Base-by-base conservation (phyloP, 2,888 invertebrate species). In the Andrena flavipes region DNA sequence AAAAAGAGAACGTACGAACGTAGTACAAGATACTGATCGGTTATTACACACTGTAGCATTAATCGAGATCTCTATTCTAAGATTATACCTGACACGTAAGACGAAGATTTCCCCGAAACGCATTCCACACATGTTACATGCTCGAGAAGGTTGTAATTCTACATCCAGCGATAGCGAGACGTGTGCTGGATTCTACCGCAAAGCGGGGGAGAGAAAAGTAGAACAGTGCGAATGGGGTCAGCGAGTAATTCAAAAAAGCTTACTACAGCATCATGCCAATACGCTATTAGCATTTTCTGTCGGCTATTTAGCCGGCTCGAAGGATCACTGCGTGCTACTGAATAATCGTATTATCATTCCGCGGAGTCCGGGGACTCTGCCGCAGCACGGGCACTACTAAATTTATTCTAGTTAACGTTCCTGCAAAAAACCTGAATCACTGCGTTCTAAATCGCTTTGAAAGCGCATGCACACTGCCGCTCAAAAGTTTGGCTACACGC, bases 241-340 rank as follows among this genome's bases (percentile, higher is more conserved):
- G 65, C 65, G 65, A 60, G 78, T 79, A 80, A 84, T 87, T 85
- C 77, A 72, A 78, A 85, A 42, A 85, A 85, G 87, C 87, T 87
- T 68, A 71, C 68, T 42, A 72, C 74, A 67, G 73, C 78, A 64
- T 13, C 29, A 71, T 63, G 77, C 84, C 79, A 65, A 84, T 84
- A 86, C 56, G 82, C 79, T 63, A 81, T 84, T 87, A 85, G 76
- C 74, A 80, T 86, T 87, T 82, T 59, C 54, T n/a, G 68, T 67
- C 64, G 69, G 26, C 67, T 49, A 70, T 86, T 84, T 82, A 82
- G 74, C 74, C 20, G 63, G 63, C 67, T 68, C 72, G 75, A 60
- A 35, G 54, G 49, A 49, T 54, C 23, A 23, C 65, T 68, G 59
- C 48, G 56, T 60, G 54, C 49, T 30, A 30, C 59, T 42, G 20